Evolutionary conservation across 1,140 invertebrate genomes (phyloP), one percentile per base, ranked within the genome.

Genomic region (Rhyacophila brunnea): DNA sequence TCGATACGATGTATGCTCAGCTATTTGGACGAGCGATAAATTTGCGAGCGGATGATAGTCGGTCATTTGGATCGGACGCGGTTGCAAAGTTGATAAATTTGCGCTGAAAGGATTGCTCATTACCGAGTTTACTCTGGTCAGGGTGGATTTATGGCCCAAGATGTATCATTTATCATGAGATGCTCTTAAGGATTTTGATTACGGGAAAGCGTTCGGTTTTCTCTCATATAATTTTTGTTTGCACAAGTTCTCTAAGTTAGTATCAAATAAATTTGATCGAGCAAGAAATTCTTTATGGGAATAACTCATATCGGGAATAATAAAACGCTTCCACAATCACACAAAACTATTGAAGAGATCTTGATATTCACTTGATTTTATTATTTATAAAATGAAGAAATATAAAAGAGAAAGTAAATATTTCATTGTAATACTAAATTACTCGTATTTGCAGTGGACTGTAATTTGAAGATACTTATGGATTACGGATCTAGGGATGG

Each of bases 51-150:
- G 53, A 59, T 51, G 50, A 64, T 64, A 44, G 49, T 44, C 38
- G 43, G 23, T 28, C 23, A 28, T 28, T 28, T 28, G 48, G 50
- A 62, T 62, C 34, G 35, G 49, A 23, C 44, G 43, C 34, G 40
- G 52, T 62, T 18, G 34, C 45, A 35, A 18, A 63, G 48, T 56
- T 63, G 55, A 62, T 58, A 62, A 58, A 62, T 58, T 47, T 44
- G 49, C 40, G 6, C 35, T 53, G 61, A 63, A 58, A 63, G 61
- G 61, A 63, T 63, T 63, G 50, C 61, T 63, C 61, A 63, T 63
- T 63, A 58, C 38, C 15, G 43, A 56, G 38, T 38, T 40, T 14
- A 17, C 32, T 40, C 53, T 19, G 44, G 42, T 54, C 52, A 40
- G 52, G 40, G 43, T n/a, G 45, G 57, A 59, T 59, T 59, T 53